Evolutionary conservation across 2,113 vertebrate species (phyloP).

Genomic region (Burhinus bistriatus): DNA sequence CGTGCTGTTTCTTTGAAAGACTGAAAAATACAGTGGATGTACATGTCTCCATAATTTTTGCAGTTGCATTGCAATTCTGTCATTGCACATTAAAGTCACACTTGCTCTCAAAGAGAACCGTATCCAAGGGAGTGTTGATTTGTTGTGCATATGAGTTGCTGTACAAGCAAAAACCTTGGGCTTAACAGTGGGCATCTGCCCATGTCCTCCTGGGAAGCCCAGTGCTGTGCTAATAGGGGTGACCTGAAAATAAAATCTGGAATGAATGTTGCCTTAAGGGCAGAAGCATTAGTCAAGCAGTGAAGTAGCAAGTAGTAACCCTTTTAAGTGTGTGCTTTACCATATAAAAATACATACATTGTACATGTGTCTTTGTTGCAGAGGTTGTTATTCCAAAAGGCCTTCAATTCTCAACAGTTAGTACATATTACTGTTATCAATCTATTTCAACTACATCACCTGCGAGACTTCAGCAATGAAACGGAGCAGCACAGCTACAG

Average conservation of each 20-base stretch:
- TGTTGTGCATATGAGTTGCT: not conserved
- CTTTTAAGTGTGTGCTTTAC: not conserved
- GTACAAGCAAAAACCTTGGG: not conserved
- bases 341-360: not conserved
- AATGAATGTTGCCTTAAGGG: not conserved
- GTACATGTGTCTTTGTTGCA: constrained; percentile 55
- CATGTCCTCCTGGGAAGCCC: not conserved
- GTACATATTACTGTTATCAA: constrained; percentile 98
- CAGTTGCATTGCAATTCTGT: not conserved
- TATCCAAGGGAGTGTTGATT: not conserved
- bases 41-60: fast-evolving
- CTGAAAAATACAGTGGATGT: not conserved
- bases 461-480: constrained; percentile 88
- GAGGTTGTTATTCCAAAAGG: constrained; percentile 93
- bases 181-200: not conserved
- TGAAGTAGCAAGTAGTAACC: not conserved
- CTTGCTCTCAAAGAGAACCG: not conserved
- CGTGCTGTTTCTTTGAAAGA: not conserved
- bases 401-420: constrained; percentile 97
- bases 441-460: constrained; percentile 95
- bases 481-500: constrained; percentile 83
- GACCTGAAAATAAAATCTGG: not conserved
- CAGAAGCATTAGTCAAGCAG: not conserved
- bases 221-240: not conserved
- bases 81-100: not conserved